A percentile compares a stretch with the other conserved stretches of the same genome.
phyloP scores from a whole-genome alignment of 1,140 invertebrate species.

The Drusus annulatus region DNA sequence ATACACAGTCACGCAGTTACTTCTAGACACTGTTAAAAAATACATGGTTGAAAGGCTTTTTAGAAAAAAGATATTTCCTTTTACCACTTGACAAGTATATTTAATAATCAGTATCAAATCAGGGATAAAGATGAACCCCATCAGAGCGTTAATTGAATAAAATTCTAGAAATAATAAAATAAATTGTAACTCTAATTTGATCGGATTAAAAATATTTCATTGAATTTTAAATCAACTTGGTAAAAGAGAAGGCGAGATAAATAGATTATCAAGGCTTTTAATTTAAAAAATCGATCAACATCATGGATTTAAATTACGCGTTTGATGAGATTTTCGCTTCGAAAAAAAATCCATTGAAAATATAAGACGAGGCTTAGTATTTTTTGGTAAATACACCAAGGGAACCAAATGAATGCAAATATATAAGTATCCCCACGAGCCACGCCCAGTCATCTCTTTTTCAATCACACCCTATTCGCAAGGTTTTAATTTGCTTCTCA shows the following conservation, averaged over 20 bases:
- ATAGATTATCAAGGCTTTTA: neutral
- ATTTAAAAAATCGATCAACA: slow-evolving; percentile 17
- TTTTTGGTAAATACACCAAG: neutral
- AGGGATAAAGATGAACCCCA: no score
- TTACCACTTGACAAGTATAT: no score
- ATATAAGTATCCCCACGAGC: slow-evolving; percentile 18
- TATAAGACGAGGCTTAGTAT: slow-evolving; percentile 34
- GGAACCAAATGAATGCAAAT: slow-evolving; percentile 33
- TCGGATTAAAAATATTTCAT: no score
- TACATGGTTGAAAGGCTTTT: no score
- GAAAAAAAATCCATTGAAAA: slow-evolving; percentile 48
- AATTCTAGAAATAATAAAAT: no score
- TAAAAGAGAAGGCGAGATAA: neutral
- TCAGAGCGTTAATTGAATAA: no score
- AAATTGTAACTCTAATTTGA: no score
- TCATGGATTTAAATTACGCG: slow-evolving; percentile 53
- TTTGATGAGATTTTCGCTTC: slow-evolving; percentile 36
- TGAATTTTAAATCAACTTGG: neutral
- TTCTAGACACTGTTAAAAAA: no score
- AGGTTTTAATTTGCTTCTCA: slow-evolving; percentile 55
- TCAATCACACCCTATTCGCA: slow-evolving; percentile 55
- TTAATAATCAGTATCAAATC: no score
- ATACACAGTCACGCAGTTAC: no score
- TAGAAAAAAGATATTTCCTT: no score
- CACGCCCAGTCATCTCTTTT: slow-evolving; percentile 55